A percentile compares a stretch with the other conserved stretches of the same genome.
Conservation (phyloP, 2,113 vertebrate species). For the Danionella cerebrum region DNA sequence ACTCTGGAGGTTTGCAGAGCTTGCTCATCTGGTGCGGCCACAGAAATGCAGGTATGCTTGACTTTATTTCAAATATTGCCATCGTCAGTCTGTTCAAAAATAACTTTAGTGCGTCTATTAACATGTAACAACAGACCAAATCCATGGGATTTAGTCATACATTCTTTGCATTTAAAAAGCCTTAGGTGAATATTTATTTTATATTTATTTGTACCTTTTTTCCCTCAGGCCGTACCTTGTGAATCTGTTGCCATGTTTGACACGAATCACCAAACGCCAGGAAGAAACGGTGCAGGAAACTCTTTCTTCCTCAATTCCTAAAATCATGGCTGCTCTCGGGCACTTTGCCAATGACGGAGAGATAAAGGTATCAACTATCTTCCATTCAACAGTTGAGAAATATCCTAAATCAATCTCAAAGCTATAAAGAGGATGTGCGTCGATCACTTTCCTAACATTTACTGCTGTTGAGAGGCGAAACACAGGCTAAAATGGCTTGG, state of each 20-base stretch:
- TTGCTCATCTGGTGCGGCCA: constrained; percentile 89
- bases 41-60: constrained; percentile 89
- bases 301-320: constrained; percentile 81
- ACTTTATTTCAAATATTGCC: not conserved
- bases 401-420: no score
- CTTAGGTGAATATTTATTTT: no score
- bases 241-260: constrained; percentile 89
- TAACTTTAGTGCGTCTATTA: no score
- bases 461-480: no score
- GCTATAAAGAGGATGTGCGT: no score
- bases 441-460: no score
- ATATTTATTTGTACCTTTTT: not conserved
- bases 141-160: no score
- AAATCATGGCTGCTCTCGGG: constrained; percentile 88
- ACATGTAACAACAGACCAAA: no score
- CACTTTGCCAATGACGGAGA: constrained; percentile 93
- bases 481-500: no score
- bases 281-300: constrained; percentile 95
- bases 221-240: constrained; percentile 83
- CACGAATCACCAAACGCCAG: constrained; percentile 81
- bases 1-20: constrained; percentile 95
- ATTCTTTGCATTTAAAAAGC: no score
- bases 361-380: constrained; percentile 88
- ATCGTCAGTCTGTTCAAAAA: no score
- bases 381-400: no score